phyloP scores from a whole-genome alignment of 2,113 vertebrate genomes.

The Drymodes brunneopygia region DNA sequence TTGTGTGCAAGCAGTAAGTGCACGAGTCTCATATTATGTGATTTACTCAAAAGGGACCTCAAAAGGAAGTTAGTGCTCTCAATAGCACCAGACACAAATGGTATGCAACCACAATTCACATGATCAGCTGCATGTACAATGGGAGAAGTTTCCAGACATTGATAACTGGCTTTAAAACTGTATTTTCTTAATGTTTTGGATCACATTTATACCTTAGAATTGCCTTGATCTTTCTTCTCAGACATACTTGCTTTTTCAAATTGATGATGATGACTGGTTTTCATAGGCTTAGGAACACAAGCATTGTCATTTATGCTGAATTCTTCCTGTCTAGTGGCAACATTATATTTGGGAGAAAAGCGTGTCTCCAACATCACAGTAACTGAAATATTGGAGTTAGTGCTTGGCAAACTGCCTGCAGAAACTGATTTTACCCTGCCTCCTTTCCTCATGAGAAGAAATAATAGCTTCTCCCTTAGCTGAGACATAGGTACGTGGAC shows the following conservation, averaged over 20 bases:
- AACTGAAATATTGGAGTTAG: not conserved
- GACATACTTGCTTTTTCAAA: not conserved
- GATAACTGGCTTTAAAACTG: not conserved
- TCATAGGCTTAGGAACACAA: not conserved
- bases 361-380: not conserved
- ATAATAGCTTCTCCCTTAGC: not conserved
- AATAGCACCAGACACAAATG: not conserved
- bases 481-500: not conserved
- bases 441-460: not conserved
- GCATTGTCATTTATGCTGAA: not conserved
- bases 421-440: not conserved
- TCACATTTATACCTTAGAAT: not conserved
- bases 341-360: not conserved
- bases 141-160: not conserved
- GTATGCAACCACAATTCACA: not conserved
- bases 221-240: conserved; percentile 13
- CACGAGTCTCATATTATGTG: not conserved
- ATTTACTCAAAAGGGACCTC: not conserved
- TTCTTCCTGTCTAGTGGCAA: not conserved
- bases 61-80: not conserved
- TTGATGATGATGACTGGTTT: not conserved
- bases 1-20: not conserved
- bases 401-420: not conserved
- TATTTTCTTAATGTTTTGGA: conserved; percentile 2
- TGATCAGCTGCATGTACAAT: not conserved